Percentiles rank a stretch among this genome's conserved stretches.
These are phyloP conservation scores for Nematolebias whitei DNA, from an alignment of 2,113 vertebrate genomes.

Conservation along the genomic window DNA sequence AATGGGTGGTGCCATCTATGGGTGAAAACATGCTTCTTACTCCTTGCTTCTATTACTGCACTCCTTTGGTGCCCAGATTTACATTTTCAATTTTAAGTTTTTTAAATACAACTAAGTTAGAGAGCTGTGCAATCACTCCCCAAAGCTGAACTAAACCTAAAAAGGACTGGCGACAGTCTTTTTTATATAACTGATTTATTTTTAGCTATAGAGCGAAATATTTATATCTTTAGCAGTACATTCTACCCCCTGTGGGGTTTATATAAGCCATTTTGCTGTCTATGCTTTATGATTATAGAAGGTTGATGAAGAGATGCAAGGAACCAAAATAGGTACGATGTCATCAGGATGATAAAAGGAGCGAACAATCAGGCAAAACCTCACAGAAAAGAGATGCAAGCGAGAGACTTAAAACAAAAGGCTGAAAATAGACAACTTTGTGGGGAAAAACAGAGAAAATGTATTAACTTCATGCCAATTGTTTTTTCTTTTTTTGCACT, in stretches of 20 bases:
- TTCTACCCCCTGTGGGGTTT: constrained; percentile 49
- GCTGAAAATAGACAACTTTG: constrained; percentile 21
- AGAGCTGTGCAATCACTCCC: constrained; percentile 12
- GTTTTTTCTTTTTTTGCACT: background rate
- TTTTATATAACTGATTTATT: constrained; percentile 63
- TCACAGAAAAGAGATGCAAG: constrained; percentile 10
- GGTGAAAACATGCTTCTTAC: constrained; percentile 29
- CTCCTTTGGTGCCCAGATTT: background rate
- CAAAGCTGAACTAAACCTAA: constrained; percentile 7
- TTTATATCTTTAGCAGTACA: constrained; percentile 44
- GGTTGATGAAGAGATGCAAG: constrained; percentile 2
- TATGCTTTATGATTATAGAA: constrained; percentile 31
- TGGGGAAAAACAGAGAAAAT: background rate
- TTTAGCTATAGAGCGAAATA: constrained; percentile 46
- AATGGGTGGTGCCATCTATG: constrained; percentile 55
- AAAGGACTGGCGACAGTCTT: constrained; percentile 15
- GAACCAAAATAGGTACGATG: background rate
- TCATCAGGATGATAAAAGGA: constrained; percentile 9
- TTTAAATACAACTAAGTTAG: background rate
- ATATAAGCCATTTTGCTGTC: constrained; percentile 40
- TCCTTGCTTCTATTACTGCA: background rate
- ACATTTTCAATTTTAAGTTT: background rate
- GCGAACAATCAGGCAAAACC: constrained; percentile 5
- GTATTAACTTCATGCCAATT: background rate
- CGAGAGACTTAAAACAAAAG: background rate